Percentiles rank a stretch among this genome's conserved stretches.
phyloP scores from a whole-genome alignment of 2,797 vertebrate genomes.

The Chlorospingus flavigularis region DNA sequence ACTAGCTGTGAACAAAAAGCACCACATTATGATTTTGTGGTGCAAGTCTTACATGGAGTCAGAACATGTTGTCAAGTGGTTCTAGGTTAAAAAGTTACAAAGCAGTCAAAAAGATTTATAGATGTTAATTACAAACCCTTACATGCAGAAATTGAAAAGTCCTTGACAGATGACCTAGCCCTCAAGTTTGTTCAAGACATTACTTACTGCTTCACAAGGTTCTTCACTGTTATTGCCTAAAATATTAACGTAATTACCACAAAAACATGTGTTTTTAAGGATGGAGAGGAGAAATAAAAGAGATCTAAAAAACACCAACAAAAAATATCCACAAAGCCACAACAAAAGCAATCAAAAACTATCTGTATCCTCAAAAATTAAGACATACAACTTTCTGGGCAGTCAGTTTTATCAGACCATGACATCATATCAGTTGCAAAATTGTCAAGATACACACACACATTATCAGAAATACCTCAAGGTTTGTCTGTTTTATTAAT shows the following conservation, averaged over 20 bases:
- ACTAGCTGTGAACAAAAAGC: not conserved
- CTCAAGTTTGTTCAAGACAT: not conserved
- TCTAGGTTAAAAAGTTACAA: not conserved
- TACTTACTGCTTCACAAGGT: not conserved
- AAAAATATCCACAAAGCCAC: not conserved
- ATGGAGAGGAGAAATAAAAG: not conserved
- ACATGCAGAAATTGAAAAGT: not conserved
- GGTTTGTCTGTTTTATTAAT: not conserved
- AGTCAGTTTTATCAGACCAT: not conserved
- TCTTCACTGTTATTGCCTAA: not conserved
- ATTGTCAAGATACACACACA: not conserved
- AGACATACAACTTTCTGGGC: not conserved
- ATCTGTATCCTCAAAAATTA: not conserved
- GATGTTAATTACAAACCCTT: constrained; percentile 18
- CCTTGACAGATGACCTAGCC: constrained; percentile 2
- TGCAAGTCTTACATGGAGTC: not conserved
- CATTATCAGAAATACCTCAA: not conserved
- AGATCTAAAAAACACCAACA: not conserved
- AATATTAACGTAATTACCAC: not conserved
- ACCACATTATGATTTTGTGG: not conserved
- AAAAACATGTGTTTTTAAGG: not conserved
- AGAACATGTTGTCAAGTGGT: not conserved
- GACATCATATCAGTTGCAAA: not conserved
- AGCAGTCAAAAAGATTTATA: constrained; percentile 12
- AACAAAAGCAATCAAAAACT: not conserved